Base-by-base conservation (phyloP, 1,140 invertebrate species). In the Bombus consobrinus region DNA sequence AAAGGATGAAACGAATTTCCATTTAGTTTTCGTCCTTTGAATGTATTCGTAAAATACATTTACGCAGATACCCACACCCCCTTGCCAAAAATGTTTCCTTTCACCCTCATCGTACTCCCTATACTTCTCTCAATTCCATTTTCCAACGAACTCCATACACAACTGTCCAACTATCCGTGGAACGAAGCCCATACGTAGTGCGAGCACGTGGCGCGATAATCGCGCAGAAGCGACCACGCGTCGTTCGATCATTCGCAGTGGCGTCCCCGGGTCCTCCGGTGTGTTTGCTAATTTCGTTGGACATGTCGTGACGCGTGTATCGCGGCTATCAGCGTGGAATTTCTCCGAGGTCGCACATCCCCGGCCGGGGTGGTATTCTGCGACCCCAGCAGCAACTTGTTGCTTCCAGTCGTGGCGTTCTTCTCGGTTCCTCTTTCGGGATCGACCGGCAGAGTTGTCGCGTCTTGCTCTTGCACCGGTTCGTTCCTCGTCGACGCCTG, bases 341-440 rank as follows among this genome's bases (percentile, higher is more conserved):
- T 89, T 81, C 84, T 83, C 43, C 73, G 87, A 79, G 89, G 80
- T 90, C 59, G 89, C 9, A 59, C 22, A 85, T 84, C 85, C 82
- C 86, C 75, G 53, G 53, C 53, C 22, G 32, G 74, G 59, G 66
- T 69, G 62, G 66, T 25, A 18, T 32, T 43, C 22, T 34, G 28
- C 75, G 10, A 72, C 72, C 83, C 57, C 81, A 53, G 66, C 53
- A 59, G 82, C 92, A 93, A 94, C 93, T 93, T 94, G 93, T 94
- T 94, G 94, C 93, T 90, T 69, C 69, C 13, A 15, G 39, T 43
- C 66, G 83, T 34, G 75, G 28, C 28, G 59, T 72, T 81, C 85
- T 81, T 81, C 83, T 84, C 83, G 74, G 64, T 79, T 71, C 47
- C 81, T 62, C 81, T 83, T 72, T 47, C 59, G 25, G 47, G 39